A percentile compares a stretch with the other conserved stretches of the same genome.
Evolutionary conservation across 2,888 invertebrate species (phyloP).

Genomic region (Cantharis lateralis): DNA sequence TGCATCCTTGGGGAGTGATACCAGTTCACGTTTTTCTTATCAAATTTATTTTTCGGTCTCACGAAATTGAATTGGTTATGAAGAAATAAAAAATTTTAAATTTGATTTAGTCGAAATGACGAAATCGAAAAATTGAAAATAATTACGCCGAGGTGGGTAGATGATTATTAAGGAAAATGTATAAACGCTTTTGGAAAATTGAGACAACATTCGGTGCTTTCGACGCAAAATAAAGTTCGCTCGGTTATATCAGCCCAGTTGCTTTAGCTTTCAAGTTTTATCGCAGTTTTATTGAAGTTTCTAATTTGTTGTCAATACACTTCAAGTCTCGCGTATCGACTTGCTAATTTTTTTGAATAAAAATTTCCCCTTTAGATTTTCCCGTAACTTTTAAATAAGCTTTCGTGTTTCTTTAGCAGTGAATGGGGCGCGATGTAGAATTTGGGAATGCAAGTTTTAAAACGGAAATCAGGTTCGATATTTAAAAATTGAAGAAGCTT

Average conservation of each 20-base stretch:
- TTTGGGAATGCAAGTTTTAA: neutral
- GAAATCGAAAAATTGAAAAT: neutral
- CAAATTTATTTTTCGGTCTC: neutral
- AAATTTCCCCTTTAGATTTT: neutral
- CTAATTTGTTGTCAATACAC: conserved; percentile 12
- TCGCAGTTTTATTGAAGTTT: conserved; percentile 21
- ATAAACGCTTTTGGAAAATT: neutral
- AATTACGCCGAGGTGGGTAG: neutral
- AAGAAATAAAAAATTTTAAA: neutral
- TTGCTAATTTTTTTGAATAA: neutral
- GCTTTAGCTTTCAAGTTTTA: conserved; percentile 7
- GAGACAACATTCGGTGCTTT: neutral
- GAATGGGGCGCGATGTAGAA: neutral
- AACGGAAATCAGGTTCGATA: neutral
- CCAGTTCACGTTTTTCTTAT: neutral
- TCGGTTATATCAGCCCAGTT: neutral
- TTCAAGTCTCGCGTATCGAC: neutral
- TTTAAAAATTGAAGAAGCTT: neutral
- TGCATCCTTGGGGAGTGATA: neutral
- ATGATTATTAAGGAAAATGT: neutral
- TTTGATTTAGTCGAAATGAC: neutral
- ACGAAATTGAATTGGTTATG: neutral
- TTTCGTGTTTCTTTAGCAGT: neutral
- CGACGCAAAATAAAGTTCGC: neutral
- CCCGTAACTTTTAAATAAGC: neutral